Evolutionary conservation across 2,797 vertebrate species (phyloP).

Genomic region (Rhadinocentrus ornatus): DNA sequence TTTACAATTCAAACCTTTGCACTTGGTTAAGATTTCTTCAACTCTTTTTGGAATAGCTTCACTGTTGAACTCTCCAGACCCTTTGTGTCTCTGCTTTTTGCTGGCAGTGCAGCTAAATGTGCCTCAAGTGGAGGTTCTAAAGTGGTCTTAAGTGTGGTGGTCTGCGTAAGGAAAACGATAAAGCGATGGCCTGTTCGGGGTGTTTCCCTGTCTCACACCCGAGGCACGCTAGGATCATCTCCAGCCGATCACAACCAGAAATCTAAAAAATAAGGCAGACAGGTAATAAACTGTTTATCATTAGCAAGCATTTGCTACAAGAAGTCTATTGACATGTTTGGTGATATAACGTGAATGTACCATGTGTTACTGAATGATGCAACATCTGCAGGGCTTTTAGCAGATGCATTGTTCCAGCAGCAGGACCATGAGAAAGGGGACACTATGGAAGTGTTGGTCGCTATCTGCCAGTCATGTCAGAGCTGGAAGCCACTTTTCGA

Average conservation of each 20-base stretch:
- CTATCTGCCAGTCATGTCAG: conserved; percentile 57
- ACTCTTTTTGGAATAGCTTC: not conserved
- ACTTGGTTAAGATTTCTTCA: not conserved
- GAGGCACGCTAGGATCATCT: conserved; percentile 24
- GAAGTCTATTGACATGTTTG: not conserved
- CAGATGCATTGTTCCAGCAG: conserved; percentile 13
- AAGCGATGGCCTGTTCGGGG: not conserved
- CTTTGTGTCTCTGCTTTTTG: conserved; percentile 9
- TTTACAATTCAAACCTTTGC: not conserved
- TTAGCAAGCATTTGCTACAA: not conserved
- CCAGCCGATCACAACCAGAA: conserved; percentile 8
- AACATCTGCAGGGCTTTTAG: conserved; percentile 40
- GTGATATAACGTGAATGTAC: not conserved
- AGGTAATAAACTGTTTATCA: not conserved
- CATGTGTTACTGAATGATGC: not conserved
- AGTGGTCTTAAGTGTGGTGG: conserved; percentile 29
- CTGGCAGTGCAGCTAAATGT: not conserved
- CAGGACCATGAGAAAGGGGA: conserved; percentile 32
- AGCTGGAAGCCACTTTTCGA: conserved; percentile 57
- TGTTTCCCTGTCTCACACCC: conserved; percentile 16
- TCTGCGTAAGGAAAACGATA: conserved; percentile 11
- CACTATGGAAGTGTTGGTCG: conserved; percentile 33
- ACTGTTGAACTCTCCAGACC: not conserved
- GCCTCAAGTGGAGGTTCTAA: conserved; percentile 28
- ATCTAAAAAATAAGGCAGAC: not conserved